Evolutionary conservation across 2,888 invertebrate species (phyloP).

Genomic region (Incurvaria masculella): DNA sequence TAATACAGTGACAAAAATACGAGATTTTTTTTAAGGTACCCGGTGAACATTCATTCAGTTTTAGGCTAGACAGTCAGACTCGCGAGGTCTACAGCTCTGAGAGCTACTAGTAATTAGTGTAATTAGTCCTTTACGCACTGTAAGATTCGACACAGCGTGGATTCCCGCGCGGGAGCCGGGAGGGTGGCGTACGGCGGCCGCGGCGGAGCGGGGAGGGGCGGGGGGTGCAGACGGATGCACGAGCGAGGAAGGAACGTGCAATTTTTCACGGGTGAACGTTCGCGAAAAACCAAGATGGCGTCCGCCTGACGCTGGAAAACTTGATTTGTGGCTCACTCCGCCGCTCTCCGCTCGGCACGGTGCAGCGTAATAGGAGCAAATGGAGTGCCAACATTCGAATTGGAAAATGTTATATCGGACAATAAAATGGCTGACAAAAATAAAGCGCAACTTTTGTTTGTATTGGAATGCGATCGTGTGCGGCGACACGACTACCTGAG

Average conservation of each 20-base stretch:
- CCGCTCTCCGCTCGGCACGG: not conserved
- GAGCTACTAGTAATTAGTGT: too few species aligned
- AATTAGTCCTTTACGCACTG: too few species aligned
- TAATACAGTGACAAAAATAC: too few species aligned
- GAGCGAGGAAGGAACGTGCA: constrained; percentile 6
- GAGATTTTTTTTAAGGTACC: too few species aligned
- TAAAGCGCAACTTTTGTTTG: constrained; percentile 1
- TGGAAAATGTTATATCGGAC: constrained; percentile 26
- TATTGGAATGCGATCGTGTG: not conserved
- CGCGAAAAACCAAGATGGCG: constrained; percentile 32
- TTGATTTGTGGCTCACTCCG: constrained; percentile 34
- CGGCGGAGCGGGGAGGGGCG: not conserved
- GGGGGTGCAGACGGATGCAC: constrained; percentile 2
- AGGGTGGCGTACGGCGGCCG: not conserved
- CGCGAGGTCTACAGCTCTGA: too few species aligned
- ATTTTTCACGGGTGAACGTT: constrained; percentile 24
- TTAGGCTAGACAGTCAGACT: too few species aligned
- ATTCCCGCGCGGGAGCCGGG: not conserved
- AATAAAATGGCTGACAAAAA: constrained; percentile 13
- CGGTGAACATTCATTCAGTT: too few species aligned
- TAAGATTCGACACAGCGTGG: not conserved
- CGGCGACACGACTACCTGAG: too few species aligned
- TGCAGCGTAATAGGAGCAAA: constrained; percentile 24
- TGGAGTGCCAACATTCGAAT: constrained; percentile 31
- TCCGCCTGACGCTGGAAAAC: constrained; percentile 24